Conservation (phyloP, 2,797 vertebrate genomes). For the Poeciliopsis turneri region DNA sequence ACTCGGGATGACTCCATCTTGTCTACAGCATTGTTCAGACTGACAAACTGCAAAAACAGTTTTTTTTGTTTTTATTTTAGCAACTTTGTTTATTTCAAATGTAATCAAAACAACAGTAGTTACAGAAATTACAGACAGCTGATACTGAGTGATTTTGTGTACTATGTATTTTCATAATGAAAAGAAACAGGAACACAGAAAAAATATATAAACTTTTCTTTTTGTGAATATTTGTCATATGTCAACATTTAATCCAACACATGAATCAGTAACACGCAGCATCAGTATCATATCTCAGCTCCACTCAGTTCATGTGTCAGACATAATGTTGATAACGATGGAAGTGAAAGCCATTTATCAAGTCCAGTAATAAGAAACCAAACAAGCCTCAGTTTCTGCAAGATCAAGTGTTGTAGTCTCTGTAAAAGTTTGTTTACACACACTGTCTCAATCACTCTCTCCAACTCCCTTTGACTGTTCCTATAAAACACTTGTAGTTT, state of each 20-base stretch:
- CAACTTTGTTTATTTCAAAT: slow-evolving; percentile 82
- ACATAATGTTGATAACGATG: background rate
- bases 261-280: slow-evolving; percentile 29
- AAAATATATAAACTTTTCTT: slow-evolving; percentile 26
- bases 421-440: slow-evolving; percentile 4
- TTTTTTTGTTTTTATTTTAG: slow-evolving; percentile 49
- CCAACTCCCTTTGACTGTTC: slow-evolving; percentile 37
- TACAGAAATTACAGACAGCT: slow-evolving; percentile 79
- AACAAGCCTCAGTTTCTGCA: slow-evolving; percentile 12
- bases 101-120: slow-evolving; percentile 85
- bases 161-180: slow-evolving; percentile 50
- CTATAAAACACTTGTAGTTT: slow-evolving; percentile 70
- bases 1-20: slow-evolving; percentile 5
- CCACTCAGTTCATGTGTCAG: background rate
- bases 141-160: slow-evolving; percentile 67
- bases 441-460: slow-evolving; percentile 21
- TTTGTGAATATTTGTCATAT: slow-evolving; percentile 31
- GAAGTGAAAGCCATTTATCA: slow-evolving; percentile 47
- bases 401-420: slow-evolving; percentile 21
- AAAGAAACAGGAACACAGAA: slow-evolving; percentile 54
- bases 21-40: background rate
- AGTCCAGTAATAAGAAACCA: slow-evolving; percentile 52
- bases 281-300: slow-evolving; percentile 13
- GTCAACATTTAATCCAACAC: slow-evolving; percentile 32
- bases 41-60: background rate